Percentiles rank a stretch among this genome's conserved stretches.
phyloP scores from a whole-genome alignment of 2,888 invertebrate species.

The Lomographa bimaculata region DNA sequence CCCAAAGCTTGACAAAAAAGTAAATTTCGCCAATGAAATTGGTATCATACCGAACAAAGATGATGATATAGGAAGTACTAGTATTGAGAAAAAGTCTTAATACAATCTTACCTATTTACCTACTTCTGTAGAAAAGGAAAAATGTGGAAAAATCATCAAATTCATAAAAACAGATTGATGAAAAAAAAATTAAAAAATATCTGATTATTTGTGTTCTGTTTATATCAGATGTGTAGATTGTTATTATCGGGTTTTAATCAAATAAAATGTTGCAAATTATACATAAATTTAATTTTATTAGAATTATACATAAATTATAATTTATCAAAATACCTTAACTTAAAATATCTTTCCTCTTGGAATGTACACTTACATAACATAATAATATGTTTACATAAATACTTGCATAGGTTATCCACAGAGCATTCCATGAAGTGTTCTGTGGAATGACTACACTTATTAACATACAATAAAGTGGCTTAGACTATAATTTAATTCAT shows the following conservation, averaged over 20 bases:
- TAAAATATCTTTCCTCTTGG: no score
- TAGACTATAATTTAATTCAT: no score
- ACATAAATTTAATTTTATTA: no score
- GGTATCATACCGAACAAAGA: slow-evolving; percentile 43
- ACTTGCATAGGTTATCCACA: no score
- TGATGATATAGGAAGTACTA: slow-evolving; percentile 50
- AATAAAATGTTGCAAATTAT: slow-evolving; percentile 29
- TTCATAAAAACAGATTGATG: slow-evolving; percentile 8
- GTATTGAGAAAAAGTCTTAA: slow-evolving; percentile 75
- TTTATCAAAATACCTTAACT: no score
- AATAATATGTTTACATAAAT: no score
- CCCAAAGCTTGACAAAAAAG: slow-evolving; percentile 48
- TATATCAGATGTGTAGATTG: slow-evolving; percentile 9
- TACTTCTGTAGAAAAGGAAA: slow-evolving; percentile 17
- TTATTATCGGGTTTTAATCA: slow-evolving; percentile 17
- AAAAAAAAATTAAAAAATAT: slow-evolving; percentile 13
- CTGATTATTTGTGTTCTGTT: slow-evolving; percentile 9
- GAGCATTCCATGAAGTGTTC: no score
- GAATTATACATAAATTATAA: no score
- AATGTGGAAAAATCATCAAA: slow-evolving; percentile 5
- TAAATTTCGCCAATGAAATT: slow-evolving; percentile 53
- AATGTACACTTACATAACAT: no score
- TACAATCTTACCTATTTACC: slow-evolving; percentile 7
- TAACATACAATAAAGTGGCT: no score
- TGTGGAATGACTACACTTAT: no score